Conservation (phyloP, 2,113 vertebrate species). For the Sisor rabdophorus region DNA sequence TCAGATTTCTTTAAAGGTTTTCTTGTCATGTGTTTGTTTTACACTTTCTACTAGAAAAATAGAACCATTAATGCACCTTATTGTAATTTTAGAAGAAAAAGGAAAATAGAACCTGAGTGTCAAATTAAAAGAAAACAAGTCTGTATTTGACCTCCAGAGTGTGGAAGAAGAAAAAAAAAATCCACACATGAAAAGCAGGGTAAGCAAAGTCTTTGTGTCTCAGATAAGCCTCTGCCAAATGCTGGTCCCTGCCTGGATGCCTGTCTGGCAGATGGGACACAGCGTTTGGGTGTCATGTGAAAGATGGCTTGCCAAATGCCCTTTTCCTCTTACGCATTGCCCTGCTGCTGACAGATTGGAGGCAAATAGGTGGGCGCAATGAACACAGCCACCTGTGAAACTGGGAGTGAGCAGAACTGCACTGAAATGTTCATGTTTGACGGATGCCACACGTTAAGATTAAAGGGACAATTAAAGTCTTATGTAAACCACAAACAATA, state of each 20-base stretch:
- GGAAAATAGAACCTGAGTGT: constrained; percentile 35
- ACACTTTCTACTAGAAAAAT: neutral
- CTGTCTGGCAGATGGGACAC: constrained; percentile 68
- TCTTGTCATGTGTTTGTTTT: constrained; percentile 24
- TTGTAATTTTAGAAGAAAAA: constrained; percentile 26
- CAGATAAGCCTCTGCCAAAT: constrained; percentile 50
- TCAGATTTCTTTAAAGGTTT: neutral
- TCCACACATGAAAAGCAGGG: constrained; percentile 22
- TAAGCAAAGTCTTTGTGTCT: constrained; percentile 10
- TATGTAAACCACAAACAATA: constrained; percentile 49
- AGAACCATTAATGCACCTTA: neutral
- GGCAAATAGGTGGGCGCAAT: constrained; percentile 70
- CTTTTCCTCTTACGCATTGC: constrained; percentile 57
- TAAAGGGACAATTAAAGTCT: constrained; percentile 67
- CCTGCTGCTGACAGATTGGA: constrained; percentile 68
- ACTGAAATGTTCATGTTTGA: constrained; percentile 51
- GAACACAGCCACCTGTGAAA: constrained; percentile 68
- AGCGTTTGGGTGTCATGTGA: constrained; percentile 67
- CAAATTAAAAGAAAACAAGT: constrained; percentile 50
- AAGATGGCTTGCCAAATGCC: constrained; percentile 58
- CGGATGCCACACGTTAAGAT: constrained; percentile 55
- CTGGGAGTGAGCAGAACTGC: constrained; percentile 52
- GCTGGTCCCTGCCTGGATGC: constrained; percentile 49
- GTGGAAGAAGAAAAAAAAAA: constrained; percentile 26
- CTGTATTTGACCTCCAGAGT: constrained; percentile 49